Evolutionary conservation across 2,888 invertebrate genomes (phyloP), one percentile per base, ranked within the genome.

Genomic region (Latrodectus elegans): DNA sequence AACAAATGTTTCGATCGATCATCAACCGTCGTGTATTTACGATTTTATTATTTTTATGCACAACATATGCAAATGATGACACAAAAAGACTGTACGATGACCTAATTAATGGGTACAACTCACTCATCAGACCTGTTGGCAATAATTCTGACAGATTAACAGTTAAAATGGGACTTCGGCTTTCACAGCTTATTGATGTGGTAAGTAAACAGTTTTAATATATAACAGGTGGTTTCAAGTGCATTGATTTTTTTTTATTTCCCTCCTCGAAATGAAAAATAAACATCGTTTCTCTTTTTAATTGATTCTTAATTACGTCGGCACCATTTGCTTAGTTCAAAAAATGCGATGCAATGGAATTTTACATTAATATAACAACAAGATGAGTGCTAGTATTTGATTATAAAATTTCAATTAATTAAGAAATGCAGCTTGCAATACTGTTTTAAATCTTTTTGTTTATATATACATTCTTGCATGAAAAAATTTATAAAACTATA

Each of bases 11-110:
- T 14, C 38, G 38, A 10, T n/a, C 76, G 51, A 15, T 38, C 49
- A 51, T 76, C 17, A 65, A 49, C 51, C 60, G 22, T 6, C 75
- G 65, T 55, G 11, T 78, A 72, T 84, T 84, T 51, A 12, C 65
- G 60, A 67, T 78, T 72, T 22, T 67, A 14, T 15, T 73, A 49
- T n/a, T 67, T 22, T 68, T 73, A 70, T 75, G 80, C 60, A 52
- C 70, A 53, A 64, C 49, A 2, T 38, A 60, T 17, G 91, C 90
- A 68, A 97, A 97, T 93, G 96, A 96, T 55, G 97, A 97, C 92
- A 98, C 98, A 9, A 98, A 99, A 92, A 94, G 99, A 90, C 95
- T 99, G 79, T 99, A 98, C 93, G 98, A 99, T 92, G 98, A 99
- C 93, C 94, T 99, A 90, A 94, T 99, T 91, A 96, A 97, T 92